These are phyloP conservation scores for Exephanes ischioxanthus DNA, from an alignment of 2,888 invertebrate species.

Conservation along the genomic window DNA sequence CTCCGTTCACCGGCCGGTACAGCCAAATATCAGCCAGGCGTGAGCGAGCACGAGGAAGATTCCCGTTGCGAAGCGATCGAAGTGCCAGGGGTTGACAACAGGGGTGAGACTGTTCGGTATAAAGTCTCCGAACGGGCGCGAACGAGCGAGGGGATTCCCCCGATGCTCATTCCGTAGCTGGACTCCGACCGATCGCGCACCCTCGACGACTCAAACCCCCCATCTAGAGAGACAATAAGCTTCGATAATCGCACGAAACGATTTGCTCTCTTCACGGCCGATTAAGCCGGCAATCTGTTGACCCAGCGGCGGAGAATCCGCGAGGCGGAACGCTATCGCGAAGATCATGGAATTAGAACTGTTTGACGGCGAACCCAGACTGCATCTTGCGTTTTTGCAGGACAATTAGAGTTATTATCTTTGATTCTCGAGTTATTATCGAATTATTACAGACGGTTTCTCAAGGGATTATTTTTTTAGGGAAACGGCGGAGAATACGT, in stretches of 20 bases:
- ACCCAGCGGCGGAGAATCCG: constrained; percentile 44
- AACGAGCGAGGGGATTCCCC: constrained; percentile 50
- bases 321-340: constrained; percentile 18
- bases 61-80: constrained; percentile 51
- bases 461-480: no score
- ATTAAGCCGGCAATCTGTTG: constrained; percentile 81
- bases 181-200: constrained; percentile 47
- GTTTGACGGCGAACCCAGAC: not conserved
- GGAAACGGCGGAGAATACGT: constrained; percentile 25
- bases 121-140: constrained; percentile 44
- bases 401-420: no score
- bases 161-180: constrained; percentile 53
- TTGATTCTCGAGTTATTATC: no score
- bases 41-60: constrained; percentile 29
- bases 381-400: no score
- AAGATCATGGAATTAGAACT: constrained; percentile 4
- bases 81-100: constrained; percentile 30
- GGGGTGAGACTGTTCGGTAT: not conserved
- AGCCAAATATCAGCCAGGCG: constrained; percentile 18
- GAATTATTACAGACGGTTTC: no score
- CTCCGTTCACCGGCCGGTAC: constrained; percentile 8
- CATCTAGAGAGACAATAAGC: constrained; percentile 75
- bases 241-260: constrained; percentile 82
- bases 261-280: constrained; percentile 84
- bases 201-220: constrained; percentile 16